Evolutionary conservation across 2,888 invertebrate species (phyloP).

Genomic region (Hyles lineata): DNA sequence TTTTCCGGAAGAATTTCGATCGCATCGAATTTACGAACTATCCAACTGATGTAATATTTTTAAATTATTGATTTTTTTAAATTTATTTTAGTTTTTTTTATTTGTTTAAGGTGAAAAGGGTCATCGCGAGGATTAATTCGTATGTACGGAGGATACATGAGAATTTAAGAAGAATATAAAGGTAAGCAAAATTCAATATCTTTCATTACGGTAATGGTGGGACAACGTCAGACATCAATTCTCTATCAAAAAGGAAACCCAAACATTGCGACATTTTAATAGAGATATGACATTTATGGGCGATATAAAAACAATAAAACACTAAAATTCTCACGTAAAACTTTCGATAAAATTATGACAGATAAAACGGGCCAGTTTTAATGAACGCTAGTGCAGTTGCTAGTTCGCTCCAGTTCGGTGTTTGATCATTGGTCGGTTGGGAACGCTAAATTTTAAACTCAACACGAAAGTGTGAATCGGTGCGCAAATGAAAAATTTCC

Average conservation of each 20-base stretch:
- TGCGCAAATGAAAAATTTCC: conserved; percentile 79
- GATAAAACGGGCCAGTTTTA: conserved; percentile 19
- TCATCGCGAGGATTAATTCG: too few species aligned
- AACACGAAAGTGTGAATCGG: conserved; percentile 76
- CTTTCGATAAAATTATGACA: conserved; percentile 16
- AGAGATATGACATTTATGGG: too few species aligned
- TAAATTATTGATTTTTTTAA: too few species aligned
- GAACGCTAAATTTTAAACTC: conserved; percentile 67
- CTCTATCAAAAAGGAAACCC: background rate
- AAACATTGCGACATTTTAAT: background rate
- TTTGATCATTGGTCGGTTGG: conserved; percentile 53
- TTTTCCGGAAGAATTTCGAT: too few species aligned
- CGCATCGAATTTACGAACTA: background rate
- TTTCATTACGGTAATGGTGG: too few species aligned
- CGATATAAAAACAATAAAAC: background rate
- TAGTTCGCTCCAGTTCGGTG: conserved; percentile 42
- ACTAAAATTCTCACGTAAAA: background rate
- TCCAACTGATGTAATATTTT: background rate
- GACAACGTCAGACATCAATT: too few species aligned
- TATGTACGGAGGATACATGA: too few species aligned
- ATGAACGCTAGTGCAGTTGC: conserved; percentile 10
- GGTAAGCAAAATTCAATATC: too few species aligned
- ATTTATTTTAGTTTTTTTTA: too few species aligned
- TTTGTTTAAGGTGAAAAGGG: too few species aligned
- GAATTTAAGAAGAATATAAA: too few species aligned